Evolutionary conservation across 2,113 vertebrate species (phyloP).

Genomic region (Indri indri): DNA sequence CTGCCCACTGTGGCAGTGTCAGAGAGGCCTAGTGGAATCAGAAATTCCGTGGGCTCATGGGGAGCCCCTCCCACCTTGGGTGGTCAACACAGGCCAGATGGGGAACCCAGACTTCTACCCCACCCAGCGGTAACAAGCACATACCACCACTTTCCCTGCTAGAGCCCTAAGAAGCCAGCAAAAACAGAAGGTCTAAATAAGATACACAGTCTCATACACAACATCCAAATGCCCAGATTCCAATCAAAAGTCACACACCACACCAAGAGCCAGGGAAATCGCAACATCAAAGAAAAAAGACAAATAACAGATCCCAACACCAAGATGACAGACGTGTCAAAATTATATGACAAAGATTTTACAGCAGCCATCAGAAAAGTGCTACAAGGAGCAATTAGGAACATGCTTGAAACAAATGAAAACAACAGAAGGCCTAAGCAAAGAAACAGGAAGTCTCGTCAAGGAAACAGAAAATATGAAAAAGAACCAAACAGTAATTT

Average conservation of each 20-base stretch:
- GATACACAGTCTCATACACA: background rate
- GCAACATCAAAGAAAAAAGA: background rate
- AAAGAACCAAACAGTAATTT: background rate
- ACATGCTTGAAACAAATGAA: background rate
- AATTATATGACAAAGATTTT: background rate
- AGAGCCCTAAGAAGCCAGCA: background rate
- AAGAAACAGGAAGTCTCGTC: background rate
- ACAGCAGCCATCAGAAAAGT: background rate
- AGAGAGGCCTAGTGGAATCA: background rate
- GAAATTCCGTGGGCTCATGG: background rate
- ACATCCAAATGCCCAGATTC: background rate
- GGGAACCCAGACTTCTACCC: background rate
- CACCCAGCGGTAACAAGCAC: background rate
- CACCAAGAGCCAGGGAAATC: background rate
- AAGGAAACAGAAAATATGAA: background rate
- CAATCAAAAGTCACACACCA: background rate
- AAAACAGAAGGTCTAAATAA: background rate
- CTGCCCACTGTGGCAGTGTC: background rate
- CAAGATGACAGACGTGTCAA: background rate
- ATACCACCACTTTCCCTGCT: background rate
- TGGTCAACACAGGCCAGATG: too few relatives aligned
- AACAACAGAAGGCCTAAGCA: background rate
- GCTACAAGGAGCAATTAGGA: background rate
- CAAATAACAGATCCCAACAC: background rate
- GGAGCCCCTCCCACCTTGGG: background rate